A percentile compares a stretch with the other conserved stretches of the same genome.
These are phyloP conservation scores for Chironomus striatipennis DNA, from an alignment of 1,140 invertebrate genomes.

Conservation along the genomic window DNA sequence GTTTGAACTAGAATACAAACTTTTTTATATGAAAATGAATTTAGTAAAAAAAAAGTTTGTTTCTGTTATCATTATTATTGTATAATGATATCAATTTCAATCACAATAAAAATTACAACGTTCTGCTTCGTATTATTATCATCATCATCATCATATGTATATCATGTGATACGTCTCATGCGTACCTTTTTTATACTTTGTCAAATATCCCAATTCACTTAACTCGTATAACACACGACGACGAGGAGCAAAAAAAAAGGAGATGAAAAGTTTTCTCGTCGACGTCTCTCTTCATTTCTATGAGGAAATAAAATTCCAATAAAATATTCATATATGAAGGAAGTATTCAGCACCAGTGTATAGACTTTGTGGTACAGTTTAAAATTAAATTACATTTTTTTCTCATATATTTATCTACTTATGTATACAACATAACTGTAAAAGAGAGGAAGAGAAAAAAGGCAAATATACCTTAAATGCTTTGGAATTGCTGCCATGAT, in stretches of 20 bases:
- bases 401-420: no score
- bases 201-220: not conserved
- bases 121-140: not conserved
- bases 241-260: no score
- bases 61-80: conserved; percentile 1
- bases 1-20: not conserved
- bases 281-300: no score
- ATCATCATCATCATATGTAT: not conserved
- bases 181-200: conserved; percentile 4
- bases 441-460: not conserved
- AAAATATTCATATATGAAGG: not conserved
- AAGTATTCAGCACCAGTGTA: not conserved
- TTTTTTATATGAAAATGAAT: not conserved
- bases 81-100: conserved; percentile 23
- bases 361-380: not conserved
- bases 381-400: not conserved
- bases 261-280: no score
- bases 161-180: not conserved
- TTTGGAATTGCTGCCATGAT: no score
- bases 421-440: not conserved
- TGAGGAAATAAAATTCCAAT: not conserved
- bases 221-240: not conserved
- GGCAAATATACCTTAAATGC: no score
- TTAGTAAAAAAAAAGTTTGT: not conserved
- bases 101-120: conserved; percentile 20